These are phyloP conservation scores for Cebus imitator DNA, from an alignment of 2,113 vertebrate species.

Conservation along the genomic window DNA sequence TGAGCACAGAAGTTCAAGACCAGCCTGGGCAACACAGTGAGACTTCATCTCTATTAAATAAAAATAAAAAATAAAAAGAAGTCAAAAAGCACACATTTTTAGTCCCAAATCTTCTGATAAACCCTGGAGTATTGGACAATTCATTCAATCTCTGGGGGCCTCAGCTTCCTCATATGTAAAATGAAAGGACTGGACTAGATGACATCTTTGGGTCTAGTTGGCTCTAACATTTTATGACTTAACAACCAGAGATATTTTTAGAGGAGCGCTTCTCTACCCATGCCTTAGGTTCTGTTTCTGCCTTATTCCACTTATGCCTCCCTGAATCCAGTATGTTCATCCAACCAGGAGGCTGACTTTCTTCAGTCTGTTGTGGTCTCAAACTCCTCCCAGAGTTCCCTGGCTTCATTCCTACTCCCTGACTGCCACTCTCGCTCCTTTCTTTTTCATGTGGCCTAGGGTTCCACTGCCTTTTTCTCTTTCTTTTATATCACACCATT, in stretches of 20 bases:
- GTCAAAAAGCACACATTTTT: background rate
- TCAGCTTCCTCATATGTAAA: background rate
- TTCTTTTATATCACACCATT: background rate
- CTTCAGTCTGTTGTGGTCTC: background rate
- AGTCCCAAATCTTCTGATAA: background rate
- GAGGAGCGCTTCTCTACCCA: background rate
- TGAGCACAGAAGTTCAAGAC: background rate
- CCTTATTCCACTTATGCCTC: background rate
- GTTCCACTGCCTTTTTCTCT: background rate
- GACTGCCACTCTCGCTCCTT: background rate
- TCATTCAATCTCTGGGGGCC: background rate
- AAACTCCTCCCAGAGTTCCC: background rate
- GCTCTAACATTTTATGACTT: background rate
- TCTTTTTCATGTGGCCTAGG: background rate
- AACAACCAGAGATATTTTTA: conserved; percentile 37
- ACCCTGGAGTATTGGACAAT: background rate
- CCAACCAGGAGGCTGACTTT: background rate
- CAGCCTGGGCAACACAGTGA: background rate
- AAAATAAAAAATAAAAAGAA: background rate
- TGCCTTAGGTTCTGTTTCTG: background rate
- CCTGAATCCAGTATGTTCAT: background rate
- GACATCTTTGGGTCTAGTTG: background rate
- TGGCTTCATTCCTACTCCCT: background rate
- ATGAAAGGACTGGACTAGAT: background rate
- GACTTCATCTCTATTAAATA: background rate